phyloP scores from a whole-genome alignment of 2,113 vertebrate species.

The Electrona antarctica region DNA sequence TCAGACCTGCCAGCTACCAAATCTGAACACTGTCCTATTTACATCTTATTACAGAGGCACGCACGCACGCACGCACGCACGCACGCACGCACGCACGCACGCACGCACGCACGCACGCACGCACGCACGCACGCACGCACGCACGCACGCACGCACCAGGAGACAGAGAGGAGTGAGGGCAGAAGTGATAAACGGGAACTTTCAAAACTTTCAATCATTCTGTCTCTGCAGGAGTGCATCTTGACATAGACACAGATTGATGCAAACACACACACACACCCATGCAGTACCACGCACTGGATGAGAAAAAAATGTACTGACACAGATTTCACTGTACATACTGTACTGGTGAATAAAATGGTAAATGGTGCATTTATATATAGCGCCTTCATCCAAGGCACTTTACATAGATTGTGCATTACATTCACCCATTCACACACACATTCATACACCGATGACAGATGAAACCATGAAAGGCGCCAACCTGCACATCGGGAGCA shows the following conservation, averaged over 20 bases:
- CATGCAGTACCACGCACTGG: background rate
- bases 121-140: background rate
- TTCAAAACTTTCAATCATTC: background rate
- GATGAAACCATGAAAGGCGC: too few species aligned
- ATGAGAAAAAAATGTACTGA: constrained; percentile 19
- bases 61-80: background rate
- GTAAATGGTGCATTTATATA: constrained; percentile 20
- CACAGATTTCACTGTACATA: constrained; percentile 3
- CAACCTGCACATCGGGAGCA: too few species aligned
- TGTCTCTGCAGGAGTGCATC: too few species aligned
- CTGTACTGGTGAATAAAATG: too few species aligned
- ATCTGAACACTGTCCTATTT: constrained; percentile 33
- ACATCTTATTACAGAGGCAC: constrained; percentile 29
- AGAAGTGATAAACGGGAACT: background rate
- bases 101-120: background rate
- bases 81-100: background rate
- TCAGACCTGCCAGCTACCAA: constrained; percentile 17
- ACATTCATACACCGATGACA: too few species aligned
- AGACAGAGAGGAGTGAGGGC: background rate
- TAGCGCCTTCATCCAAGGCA: constrained; percentile 1
- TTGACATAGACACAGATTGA: background rate
- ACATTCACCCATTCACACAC: background rate
- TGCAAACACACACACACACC: constrained; percentile 1
- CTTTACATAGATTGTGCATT: too few species aligned
- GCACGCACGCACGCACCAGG: background rate